Conservation (phyloP, 2,888 invertebrate species). For the Sminthurides aquaticus region DNA sequence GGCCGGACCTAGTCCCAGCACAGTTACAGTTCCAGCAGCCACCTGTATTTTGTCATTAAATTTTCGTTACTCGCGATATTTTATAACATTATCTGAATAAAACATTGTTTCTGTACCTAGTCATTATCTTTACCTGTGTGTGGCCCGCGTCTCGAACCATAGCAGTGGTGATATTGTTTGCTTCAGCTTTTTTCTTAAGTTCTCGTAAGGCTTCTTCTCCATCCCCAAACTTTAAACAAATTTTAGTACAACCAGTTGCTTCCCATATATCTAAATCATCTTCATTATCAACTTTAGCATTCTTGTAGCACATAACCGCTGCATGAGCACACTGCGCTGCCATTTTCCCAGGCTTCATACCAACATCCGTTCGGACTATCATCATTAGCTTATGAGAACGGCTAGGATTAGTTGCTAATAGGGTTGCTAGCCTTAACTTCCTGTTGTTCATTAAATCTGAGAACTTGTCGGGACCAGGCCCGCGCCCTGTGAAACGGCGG, state of each 20-base stretch:
- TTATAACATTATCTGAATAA: not conserved
- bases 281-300: conserved; percentile 57
- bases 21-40: conserved; percentile 77
- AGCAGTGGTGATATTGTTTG: conserved; percentile 62
- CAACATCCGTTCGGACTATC: conserved; percentile 78
- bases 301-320: conserved; percentile 77
- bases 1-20: conserved; percentile 88
- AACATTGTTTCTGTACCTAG: no score
- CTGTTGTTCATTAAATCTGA: not conserved
- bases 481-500: not conserved
- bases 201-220: conserved; percentile 64
- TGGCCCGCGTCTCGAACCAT: conserved; percentile 83
- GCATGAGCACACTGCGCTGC: conserved; percentile 83
- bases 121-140: conserved; percentile 56
- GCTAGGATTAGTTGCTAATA: conserved; percentile 28
- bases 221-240: conserved; percentile 67
- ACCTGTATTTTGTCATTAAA: no score
- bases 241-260: conserved; percentile 72
- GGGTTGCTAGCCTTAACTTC: conserved; percentile 26
- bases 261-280: conserved; percentile 61
- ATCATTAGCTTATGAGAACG: conserved; percentile 64
- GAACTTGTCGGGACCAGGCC: not conserved
- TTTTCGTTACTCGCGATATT: no score
- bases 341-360: conserved; percentile 92
- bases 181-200: conserved; percentile 62